Percentiles rank a stretch among this genome's conserved stretches.
Evolutionary conservation across 2,888 invertebrate species (phyloP).

Genomic region (Ornithoptera alexandrae): DNA sequence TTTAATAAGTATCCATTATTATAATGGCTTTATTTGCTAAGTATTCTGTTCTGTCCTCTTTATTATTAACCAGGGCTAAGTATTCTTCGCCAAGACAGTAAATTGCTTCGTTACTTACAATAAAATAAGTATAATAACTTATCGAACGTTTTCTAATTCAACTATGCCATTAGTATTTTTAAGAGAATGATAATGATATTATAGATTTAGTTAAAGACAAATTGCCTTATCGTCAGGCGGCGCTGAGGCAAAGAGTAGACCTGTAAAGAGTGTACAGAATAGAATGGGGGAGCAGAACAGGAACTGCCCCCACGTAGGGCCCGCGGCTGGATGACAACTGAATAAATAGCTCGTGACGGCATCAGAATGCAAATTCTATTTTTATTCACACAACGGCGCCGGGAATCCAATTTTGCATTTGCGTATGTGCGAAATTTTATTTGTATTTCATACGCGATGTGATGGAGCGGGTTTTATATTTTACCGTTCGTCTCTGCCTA

Average conservation of each 20-base stretch:
- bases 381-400: slow-evolving; percentile 1
- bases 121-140: no score
- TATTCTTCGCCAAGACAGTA: no score
- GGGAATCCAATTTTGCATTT: slow-evolving; percentile 15
- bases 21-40: no score
- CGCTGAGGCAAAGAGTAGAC: no score
- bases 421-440: slow-evolving; percentile 15
- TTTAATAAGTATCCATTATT: no score
- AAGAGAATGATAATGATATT: background rate
- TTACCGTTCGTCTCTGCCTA: background rate
- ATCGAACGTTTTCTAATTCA: no score
- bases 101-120: no score
- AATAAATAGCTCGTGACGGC: slow-evolving; percentile 1
- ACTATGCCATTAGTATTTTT: no score
- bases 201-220: background rate
- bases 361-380: slow-evolving; percentile 1
- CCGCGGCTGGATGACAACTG: background rate
- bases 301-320: background rate
- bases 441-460: slow-evolving; percentile 16
- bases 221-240: background rate
- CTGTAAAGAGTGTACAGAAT: no score
- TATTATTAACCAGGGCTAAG: no score
- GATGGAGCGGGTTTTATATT: slow-evolving; percentile 14
- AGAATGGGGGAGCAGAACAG: background rate
- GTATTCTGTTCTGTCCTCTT: no score